These are phyloP conservation scores for Moxostoma hubbsi DNA, from an alignment of 2,797 vertebrate genomes.

Conservation along the genomic window DNA sequence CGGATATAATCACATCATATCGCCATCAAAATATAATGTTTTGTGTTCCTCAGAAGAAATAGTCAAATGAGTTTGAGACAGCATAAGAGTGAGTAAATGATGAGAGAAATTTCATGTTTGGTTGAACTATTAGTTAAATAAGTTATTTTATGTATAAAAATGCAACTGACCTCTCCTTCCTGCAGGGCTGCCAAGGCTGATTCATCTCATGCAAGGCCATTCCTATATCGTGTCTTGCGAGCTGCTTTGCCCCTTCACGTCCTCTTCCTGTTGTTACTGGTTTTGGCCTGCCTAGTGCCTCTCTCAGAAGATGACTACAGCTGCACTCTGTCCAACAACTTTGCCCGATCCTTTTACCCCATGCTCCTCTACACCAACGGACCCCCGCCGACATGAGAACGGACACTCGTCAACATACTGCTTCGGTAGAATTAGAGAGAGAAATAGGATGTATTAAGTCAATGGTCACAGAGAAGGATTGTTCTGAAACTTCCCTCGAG, in stretches of 20 bases:
- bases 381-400: slow-evolving; percentile 87
- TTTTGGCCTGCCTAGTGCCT: slow-evolving; percentile 85
- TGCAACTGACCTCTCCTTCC: background rate
- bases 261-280: slow-evolving; percentile 84
- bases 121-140: too few relatives aligned
- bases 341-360: slow-evolving; percentile 92
- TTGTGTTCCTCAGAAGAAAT: too few relatives aligned
- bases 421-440: background rate
- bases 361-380: slow-evolving; percentile 95
- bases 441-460: too few relatives aligned
- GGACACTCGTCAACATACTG: background rate
- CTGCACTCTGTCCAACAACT: slow-evolving; percentile 92
- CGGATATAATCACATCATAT: too few relatives aligned
- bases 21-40: too few relatives aligned
- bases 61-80: too few relatives aligned
- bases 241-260: slow-evolving; percentile 88
- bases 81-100: too few relatives aligned
- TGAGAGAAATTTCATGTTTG: too few relatives aligned
- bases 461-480: background rate
- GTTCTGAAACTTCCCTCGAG: background rate
- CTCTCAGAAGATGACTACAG: slow-evolving; percentile 85
- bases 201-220: slow-evolving; percentile 67
- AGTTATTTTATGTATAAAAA: too few relatives aligned
- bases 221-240: slow-evolving; percentile 83
- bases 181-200: slow-evolving; percentile 68